Conservation (phyloP, 2,888 invertebrate species). For the Lasiommata megera region DNA sequence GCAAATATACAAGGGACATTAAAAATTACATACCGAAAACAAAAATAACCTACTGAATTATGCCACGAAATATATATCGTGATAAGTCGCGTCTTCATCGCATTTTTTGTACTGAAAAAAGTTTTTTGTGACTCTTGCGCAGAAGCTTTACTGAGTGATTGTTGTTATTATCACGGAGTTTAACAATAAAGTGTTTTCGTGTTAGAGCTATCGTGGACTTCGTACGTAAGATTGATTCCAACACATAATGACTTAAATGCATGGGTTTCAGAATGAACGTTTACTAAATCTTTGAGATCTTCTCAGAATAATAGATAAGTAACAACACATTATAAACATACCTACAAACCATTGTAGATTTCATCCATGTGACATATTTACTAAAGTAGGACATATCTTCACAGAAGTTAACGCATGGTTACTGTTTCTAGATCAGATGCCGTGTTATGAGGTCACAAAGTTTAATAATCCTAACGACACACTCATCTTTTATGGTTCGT, state of each 20-base stretch:
- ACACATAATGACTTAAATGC: slow-evolving; percentile 10
- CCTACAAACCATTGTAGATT: no score
- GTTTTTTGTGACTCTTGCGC: no score
- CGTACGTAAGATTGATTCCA: slow-evolving; percentile 25
- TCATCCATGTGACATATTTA: slow-evolving; percentile 6
- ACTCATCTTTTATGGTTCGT: slow-evolving; percentile 16
- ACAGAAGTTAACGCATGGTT: slow-evolving; percentile 20
- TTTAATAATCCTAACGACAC: slow-evolving; percentile 20
- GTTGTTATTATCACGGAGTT: slow-evolving; percentile 1
- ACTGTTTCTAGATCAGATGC: slow-evolving; percentile 16
- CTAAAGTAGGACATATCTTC: slow-evolving; percentile 3
- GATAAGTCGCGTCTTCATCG: no score
- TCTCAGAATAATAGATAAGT: background rate
- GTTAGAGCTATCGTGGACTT: slow-evolving; percentile 26
- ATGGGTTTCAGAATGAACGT: slow-evolving; percentile 20
- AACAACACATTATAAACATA: slow-evolving; percentile 6
- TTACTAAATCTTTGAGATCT: background rate
- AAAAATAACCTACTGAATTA: no score
- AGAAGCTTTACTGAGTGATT: no score
- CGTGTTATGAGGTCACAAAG: slow-evolving; percentile 12
- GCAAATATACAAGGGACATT: no score
- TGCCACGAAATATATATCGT: no score
- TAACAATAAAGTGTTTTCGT: background rate
- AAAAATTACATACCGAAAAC: no score
- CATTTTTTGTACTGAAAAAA: no score